Conservation (phyloP, 2,113 vertebrate species). For the crab-eating macaque (Macaca fascicularis) region DNA sequence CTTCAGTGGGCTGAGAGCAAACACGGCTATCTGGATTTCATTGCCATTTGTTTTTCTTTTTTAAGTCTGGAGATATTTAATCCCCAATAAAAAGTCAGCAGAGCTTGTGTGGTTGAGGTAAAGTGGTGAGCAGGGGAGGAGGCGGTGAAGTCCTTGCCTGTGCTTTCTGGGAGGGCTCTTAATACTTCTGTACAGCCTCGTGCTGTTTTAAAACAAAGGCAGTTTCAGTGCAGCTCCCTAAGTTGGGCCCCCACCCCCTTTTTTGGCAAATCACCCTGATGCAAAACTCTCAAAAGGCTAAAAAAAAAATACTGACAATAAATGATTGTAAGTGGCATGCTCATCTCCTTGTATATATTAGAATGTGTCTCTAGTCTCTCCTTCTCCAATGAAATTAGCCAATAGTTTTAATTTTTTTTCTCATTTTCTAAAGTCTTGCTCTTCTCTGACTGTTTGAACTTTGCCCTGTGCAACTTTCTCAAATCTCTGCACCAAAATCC, state of each 20-base stretch:
- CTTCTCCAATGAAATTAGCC: background rate
- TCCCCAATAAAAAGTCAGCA: background rate
- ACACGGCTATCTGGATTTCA: background rate
- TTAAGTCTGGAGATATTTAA: background rate
- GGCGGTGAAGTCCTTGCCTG: rapidly evolving
- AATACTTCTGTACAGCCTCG: background rate
- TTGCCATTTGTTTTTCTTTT: background rate
- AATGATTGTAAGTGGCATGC: background rate
- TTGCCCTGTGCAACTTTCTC: background rate
- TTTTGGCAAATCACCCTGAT: background rate
- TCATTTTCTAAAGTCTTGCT: background rate
- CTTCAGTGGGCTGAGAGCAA: background rate
- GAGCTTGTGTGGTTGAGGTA: background rate
- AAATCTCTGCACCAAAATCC: slow-evolving; percentile 41
- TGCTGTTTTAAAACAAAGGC: background rate
- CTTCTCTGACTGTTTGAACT: slow-evolving; percentile 39
- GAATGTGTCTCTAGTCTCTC: background rate
- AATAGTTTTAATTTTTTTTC: background rate
- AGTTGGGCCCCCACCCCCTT: background rate
- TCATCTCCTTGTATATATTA: background rate
- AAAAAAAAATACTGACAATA: background rate
- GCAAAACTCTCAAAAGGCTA: background rate
- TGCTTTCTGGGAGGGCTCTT: background rate
- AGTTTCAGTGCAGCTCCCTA: background rate
- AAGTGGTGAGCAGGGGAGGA: background rate